Evolutionary conservation across 2,797 vertebrate species (phyloP).

Genomic region (Scleropages formosus): DNA sequence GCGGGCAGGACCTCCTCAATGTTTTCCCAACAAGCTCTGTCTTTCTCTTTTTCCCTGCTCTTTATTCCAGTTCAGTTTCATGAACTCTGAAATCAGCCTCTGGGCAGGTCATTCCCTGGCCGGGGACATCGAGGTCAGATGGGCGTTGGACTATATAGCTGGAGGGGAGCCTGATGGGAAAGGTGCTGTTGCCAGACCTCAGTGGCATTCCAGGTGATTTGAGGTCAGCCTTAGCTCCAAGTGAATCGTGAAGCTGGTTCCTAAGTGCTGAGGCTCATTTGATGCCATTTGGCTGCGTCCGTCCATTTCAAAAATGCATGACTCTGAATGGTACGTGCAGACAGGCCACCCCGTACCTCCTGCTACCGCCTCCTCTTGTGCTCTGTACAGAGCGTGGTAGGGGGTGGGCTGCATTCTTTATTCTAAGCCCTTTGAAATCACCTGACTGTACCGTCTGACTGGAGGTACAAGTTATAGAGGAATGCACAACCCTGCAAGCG

Average conservation of each 20-base stretch:
- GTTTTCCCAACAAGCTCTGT: conserved; percentile 11
- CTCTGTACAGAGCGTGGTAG: not conserved
- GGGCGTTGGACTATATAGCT: too few species aligned
- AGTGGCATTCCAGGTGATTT: not conserved
- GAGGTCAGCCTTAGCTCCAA: not conserved
- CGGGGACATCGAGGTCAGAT: not conserved
- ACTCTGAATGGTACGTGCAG: not conserved
- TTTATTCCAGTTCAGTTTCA: not conserved
- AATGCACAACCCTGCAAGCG: not conserved
- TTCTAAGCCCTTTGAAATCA: not conserved
- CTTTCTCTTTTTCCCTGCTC: not conserved
- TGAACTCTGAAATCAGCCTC: not conserved
- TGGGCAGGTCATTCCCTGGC: not conserved
- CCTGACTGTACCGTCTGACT: too few species aligned
- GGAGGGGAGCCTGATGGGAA: not conserved
- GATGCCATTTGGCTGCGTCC: not conserved
- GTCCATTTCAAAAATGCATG: not conserved
- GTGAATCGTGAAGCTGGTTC: not conserved
- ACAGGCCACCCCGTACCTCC: not conserved
- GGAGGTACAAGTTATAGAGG: not conserved
- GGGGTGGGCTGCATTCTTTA: not conserved
- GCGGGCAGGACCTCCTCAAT: not conserved
- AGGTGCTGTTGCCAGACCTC: not conserved
- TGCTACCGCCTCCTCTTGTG: not conserved
- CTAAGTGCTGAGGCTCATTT: not conserved